Base-by-base conservation (phyloP, 2,113 vertebrate species). In the Vanacampus margaritifer region DNA sequence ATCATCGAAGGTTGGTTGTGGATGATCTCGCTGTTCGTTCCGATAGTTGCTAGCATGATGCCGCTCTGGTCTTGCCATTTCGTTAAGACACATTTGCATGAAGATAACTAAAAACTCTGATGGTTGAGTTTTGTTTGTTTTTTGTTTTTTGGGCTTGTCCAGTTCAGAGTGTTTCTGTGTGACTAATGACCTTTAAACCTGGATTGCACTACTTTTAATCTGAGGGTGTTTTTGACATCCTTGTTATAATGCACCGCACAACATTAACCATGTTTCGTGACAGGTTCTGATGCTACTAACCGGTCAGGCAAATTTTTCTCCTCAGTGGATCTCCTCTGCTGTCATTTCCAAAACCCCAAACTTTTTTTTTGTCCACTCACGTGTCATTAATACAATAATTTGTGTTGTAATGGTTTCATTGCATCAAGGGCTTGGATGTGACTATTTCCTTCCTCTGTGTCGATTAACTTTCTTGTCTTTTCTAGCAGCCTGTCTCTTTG, bases 1-100 rank as follows among this genome's bases (percentile, higher is more conserved):
- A 39, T 48, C 59, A 72, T 69, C 58, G 87, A 92, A 92, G 92
- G 92, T 92, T 92, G 87, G 92, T 92, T 88, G 75, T 64, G 79
- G 87, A 75, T 56, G 58, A 58, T 58, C 36, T 80, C 78, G 65
- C 73, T 63, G 48, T 48, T 68, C 24, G 13, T 61, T 24, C 24
- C 16, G n/a, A 13, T 51, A 37, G 43, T 79, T 66, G 1, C 32
- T 48, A 51, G 54, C 48, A 41, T 23, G 28, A 24, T 80, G 80
- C 75, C n/a, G n/a, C n/a, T n/a, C 81, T 80, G 73, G 32, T 61
- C 21, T 67, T 73, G 58, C 43, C 26, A 36, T 64, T 58, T 66
- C 74, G 50, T 51, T n/a, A n/a, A n/a, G n/a, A n/a, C n/a, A n/a
- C n/a, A n/a, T n/a, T n/a, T 84, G 87, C 88, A 90, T 90, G 90